A percentile compares a stretch with the other conserved stretches of the same genome.
These are phyloP conservation scores for Lepidocolaptes lacrymiger DNA, from an alignment of 2,797 vertebrate species.

Conservation along the genomic window DNA sequence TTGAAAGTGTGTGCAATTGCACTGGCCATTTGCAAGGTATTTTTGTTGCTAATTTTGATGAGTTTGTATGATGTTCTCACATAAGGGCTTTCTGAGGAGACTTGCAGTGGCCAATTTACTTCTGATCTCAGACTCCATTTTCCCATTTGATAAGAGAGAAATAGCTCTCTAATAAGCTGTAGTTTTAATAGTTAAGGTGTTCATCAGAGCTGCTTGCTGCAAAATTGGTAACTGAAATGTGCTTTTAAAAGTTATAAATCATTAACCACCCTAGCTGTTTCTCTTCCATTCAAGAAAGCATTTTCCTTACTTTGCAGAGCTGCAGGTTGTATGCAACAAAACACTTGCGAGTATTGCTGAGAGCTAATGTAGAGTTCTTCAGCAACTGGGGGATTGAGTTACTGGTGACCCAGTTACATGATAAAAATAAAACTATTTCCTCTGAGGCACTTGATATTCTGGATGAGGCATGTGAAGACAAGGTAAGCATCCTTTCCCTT, in stretches of 20 bases:
- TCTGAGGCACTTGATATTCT: slow-evolving; percentile 96
- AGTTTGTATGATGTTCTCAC: neutral
- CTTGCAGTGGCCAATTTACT: neutral
- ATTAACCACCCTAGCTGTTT: neutral
- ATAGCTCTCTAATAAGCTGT: neutral
- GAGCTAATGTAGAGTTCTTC: slow-evolving; percentile 97
- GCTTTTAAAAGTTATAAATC: neutral
- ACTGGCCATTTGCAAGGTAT: neutral
- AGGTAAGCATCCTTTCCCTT: slow-evolving; percentile 79
- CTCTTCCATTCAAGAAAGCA: neutral
- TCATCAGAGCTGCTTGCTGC: neutral
- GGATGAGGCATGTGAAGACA: slow-evolving; percentile 98
- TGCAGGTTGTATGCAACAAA: slow-evolving; percentile 96
- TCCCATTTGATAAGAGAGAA: neutral
- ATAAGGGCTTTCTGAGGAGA: neutral
- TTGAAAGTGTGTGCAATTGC: neutral
- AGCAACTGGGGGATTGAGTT: slow-evolving; percentile 99
- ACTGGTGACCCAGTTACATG: slow-evolving; percentile 97
- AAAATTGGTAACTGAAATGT: neutral
- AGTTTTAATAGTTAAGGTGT: neutral
- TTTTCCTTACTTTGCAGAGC: slow-evolving; percentile 76
- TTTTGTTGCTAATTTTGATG: neutral
- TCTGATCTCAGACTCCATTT: neutral
- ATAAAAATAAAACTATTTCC: slow-evolving; percentile 94
- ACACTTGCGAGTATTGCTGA: slow-evolving; percentile 92